Evolutionary conservation across 2,113 vertebrate species (phyloP).

Genomic region (Oncorhynchus nerka): DNA sequence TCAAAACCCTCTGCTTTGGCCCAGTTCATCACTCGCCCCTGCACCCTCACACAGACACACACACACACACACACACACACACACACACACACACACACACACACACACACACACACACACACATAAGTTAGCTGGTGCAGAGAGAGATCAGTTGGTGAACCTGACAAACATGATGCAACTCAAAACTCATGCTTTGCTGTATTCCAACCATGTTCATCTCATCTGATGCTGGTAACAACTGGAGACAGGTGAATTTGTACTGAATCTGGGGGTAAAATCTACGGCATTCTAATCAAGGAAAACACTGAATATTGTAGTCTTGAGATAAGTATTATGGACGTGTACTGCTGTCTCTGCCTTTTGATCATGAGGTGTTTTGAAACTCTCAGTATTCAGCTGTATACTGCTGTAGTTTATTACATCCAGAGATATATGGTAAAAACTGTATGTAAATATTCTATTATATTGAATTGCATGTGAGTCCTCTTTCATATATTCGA

Average conservation of each 20-base stretch:
- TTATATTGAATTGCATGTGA: too few relatives aligned
- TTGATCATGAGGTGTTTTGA: background rate
- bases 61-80: too few relatives aligned
- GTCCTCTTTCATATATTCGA: too few relatives aligned
- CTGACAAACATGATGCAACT: constrained; percentile 56
- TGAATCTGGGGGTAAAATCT: background rate
- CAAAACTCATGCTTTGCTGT: constrained; percentile 22
- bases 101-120: background rate
- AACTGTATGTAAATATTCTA: too few relatives aligned
- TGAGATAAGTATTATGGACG: too few relatives aligned
- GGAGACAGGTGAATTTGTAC: constrained; percentile 85
- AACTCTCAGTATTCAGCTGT: background rate
- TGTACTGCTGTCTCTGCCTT: too few relatives aligned
- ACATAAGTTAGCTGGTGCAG: constrained; percentile 42
- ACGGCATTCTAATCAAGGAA: too few relatives aligned
- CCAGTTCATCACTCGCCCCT: constrained; percentile 32
- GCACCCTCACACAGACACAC: constrained; percentile 14
- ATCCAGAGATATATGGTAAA: too few relatives aligned
- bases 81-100: too few relatives aligned
- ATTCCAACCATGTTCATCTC: constrained; percentile 82
- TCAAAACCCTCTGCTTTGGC: constrained; percentile 32
- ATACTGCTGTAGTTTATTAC: background rate
- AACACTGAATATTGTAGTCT: too few relatives aligned
- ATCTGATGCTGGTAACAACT: constrained; percentile 92
- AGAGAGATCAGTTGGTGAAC: constrained; percentile 50